Evolutionary conservation across 2,113 vertebrate species (phyloP).

Genomic region (Istiophorus platypterus): DNA sequence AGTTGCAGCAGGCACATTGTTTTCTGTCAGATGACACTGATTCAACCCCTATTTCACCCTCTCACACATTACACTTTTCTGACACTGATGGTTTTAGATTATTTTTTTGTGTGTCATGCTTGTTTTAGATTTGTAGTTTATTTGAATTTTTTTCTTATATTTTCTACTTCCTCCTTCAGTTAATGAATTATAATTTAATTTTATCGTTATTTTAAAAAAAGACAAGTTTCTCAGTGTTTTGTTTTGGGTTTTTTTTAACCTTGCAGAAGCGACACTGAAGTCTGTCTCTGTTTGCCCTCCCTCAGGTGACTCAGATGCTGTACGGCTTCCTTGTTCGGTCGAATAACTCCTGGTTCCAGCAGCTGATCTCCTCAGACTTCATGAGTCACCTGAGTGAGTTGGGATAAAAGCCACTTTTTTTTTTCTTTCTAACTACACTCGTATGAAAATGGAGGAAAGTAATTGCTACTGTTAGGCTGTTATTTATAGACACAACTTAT

Average conservation of each 20-base stretch:
- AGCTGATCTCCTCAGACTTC: slow-evolving; percentile 85
- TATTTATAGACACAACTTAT: too few species aligned
- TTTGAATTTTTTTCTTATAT: neutral
- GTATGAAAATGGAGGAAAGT: too few species aligned
- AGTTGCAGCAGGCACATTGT: too few species aligned
- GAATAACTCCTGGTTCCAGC: slow-evolving; percentile 95
- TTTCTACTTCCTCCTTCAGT: neutral
- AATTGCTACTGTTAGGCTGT: too few species aligned
- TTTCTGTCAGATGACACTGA: too few species aligned
- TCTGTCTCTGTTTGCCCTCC: neutral
- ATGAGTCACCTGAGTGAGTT: slow-evolving; percentile 84
- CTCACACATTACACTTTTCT: neutral
- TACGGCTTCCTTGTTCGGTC: slow-evolving; percentile 90
- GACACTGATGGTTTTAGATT: neutral
- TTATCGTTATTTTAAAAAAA: too few species aligned
- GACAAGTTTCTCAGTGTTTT: too few species aligned
- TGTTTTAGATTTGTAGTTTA: neutral
- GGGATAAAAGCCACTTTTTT: neutral
- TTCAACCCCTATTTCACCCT: too few species aligned
- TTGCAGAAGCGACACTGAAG: neutral
- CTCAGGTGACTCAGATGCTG: slow-evolving; percentile 90
- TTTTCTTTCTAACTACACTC: neutral
- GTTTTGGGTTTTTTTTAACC: too few species aligned
- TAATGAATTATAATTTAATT: too few species aligned
- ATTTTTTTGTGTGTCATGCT: neutral